Conservation (phyloP, 37 sponge, comb jelly and placozoan genomes). For the Aplysina aerophoba region DNA sequence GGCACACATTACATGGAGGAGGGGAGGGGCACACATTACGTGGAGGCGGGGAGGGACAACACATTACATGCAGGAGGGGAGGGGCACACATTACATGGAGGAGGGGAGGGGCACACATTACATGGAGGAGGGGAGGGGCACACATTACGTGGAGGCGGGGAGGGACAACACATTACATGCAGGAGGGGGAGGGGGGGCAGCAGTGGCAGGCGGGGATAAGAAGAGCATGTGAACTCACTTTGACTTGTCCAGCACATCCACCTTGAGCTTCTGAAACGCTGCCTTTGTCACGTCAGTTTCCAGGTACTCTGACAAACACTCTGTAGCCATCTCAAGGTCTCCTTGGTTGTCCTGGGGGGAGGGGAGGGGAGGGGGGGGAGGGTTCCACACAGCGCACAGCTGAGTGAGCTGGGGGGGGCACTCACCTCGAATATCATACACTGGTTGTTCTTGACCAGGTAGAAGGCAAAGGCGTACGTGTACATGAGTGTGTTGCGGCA, state of each 20-base stretch:
- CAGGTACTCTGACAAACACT: slow-evolving; percentile 83
- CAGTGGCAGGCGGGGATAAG: neutral
- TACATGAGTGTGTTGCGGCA: slow-evolving; percentile 88
- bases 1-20: neutral
- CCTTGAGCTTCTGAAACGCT: slow-evolving; percentile 64
- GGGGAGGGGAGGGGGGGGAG: neutral
- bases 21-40: neutral
- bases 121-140: neutral
- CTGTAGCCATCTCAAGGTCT: slow-evolving; percentile 94
- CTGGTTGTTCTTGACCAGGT: slow-evolving; percentile 90
- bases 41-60: too few relatives aligned
- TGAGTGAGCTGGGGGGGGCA: neutral
- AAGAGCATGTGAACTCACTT: slow-evolving; percentile 47
- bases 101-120: neutral
- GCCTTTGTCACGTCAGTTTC: slow-evolving; percentile 77
- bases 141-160: too few relatives aligned
- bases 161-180: too few relatives aligned
- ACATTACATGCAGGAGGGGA: too few relatives aligned
- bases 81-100: neutral
- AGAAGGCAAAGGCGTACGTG: slow-evolving; percentile 93
- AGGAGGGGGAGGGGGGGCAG: too few relatives aligned
- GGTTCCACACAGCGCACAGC: neutral
- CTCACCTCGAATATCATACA: slow-evolving; percentile 83
- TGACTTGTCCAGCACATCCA: slow-evolving; percentile 81
- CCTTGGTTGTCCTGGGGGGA: slow-evolving; percentile 78